phyloP scores from a whole-genome alignment of 2,113 vertebrate genomes.

The Ammospiza caudacuta region DNA sequence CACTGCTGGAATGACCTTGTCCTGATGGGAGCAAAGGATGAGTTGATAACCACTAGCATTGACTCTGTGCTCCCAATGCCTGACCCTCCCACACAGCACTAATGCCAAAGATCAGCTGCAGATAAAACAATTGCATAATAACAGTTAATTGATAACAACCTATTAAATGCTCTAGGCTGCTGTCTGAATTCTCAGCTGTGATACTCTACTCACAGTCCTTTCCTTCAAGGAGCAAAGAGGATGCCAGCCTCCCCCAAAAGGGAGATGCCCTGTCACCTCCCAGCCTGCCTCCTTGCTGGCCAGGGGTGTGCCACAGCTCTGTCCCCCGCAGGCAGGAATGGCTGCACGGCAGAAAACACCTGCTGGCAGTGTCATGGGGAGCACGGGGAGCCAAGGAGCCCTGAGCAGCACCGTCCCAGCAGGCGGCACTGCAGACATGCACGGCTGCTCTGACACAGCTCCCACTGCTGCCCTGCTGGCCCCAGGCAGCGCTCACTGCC shows the following conservation, averaged over 20 bases:
- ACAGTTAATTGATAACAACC: constrained; percentile 6
- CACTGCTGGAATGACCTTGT: neutral
- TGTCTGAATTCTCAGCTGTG: neutral
- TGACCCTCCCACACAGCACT: neutral
- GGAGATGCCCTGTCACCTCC: neutral
- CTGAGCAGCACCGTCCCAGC: neutral
- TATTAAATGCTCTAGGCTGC: neutral
- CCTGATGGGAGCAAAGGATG: neutral
- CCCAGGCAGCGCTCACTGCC: neutral
- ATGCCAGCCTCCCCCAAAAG: rapidly evolving
- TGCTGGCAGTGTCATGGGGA: rapidly evolving
- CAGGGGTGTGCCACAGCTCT: neutral
- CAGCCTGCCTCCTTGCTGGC: neutral
- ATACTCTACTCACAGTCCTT: neutral
- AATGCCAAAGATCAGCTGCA: neutral
- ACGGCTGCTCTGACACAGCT: neutral
- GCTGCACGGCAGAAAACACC: neutral
- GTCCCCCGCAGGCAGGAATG: neutral
- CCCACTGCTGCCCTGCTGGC: neutral
- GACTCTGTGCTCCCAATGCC: neutral
- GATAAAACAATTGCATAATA: neutral
- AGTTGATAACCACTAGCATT: neutral
- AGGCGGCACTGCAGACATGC: neutral
- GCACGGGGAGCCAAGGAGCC: neutral
- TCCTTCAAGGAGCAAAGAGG: neutral